Evolutionary conservation across 2,888 invertebrate species (phyloP).

Genomic region (Dysmachus trigonus): DNA sequence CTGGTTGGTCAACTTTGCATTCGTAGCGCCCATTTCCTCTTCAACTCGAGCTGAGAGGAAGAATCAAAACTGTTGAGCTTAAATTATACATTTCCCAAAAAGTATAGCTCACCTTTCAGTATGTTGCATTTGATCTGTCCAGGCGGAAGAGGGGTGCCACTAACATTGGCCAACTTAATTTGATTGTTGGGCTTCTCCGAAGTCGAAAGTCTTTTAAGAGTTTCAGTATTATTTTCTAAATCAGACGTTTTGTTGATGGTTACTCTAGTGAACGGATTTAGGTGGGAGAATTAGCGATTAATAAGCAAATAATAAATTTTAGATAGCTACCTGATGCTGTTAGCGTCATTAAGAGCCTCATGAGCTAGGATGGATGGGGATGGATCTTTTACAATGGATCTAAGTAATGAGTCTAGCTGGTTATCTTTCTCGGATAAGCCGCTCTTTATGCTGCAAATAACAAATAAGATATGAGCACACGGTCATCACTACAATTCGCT

Average conservation of each 20-base stretch:
- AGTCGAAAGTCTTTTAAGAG: constrained; percentile 71
- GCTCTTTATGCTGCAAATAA: constrained; percentile 63
- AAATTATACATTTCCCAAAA: background rate
- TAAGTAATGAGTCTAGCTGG: constrained; percentile 78
- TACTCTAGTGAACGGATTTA: constrained; percentile 57
- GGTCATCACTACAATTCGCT: background rate
- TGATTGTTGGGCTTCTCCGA: constrained; percentile 77
- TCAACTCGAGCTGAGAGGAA: constrained; percentile 70
- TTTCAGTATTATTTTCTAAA: constrained; percentile 71
- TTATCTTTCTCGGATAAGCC: constrained; percentile 68
- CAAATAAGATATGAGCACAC: constrained; percentile 1
- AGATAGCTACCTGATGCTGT: constrained; percentile 65
- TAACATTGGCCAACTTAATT: constrained; percentile 71
- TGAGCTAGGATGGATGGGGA: constrained; percentile 68
- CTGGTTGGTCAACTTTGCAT: constrained; percentile 69
- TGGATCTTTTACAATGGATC: constrained; percentile 78
- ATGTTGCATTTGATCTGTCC: constrained; percentile 95
- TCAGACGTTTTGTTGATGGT: constrained; percentile 65
- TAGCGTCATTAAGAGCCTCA: constrained; percentile 69
- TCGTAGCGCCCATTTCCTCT: constrained; percentile 68
- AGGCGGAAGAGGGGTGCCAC: constrained; percentile 78
- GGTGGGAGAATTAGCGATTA: constrained; percentile 51
- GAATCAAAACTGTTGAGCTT: background rate
- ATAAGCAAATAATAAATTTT: constrained; percentile 26
- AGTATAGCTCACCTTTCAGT: constrained; percentile 75